Base-by-base conservation (phyloP, 2,888 invertebrate genomes). In the Heliconius ethilla region DNA sequence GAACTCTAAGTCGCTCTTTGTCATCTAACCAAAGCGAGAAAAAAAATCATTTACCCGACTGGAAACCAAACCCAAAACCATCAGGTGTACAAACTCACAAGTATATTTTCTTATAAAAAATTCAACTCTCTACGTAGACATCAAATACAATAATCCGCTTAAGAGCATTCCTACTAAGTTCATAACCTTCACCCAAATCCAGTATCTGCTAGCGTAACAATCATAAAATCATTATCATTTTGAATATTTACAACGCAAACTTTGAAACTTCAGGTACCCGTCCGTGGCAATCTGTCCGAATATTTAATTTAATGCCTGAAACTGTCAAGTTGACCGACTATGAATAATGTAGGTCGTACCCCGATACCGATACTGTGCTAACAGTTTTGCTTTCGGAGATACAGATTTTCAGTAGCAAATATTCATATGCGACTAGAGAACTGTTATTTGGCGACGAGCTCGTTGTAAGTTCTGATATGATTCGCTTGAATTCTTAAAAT, bases 271-370 rank as follows among this genome's bases (percentile, higher is more conserved):
- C 45, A 65, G 22, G 45, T 66, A 45, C 69, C 75, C 75, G 10
- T 37, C 37, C 37, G 66, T 65, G 77, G 62, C 75, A 78, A 78
- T 80, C 75, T 69, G 75, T 33, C 62, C 73, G 75, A 77, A 78
- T 81, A 79, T 81, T 78, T 78, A 78, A 81, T 81, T 79, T 79
- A 76, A 81, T 73, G 67, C 66, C 55, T 78, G 40, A 78, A 76
- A 78, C 76, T 77, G 76, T 66, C 81, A 79, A 79, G 77, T 77
- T 78, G 76, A 74, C 79, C 66, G 63, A 70, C 77, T 75, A 81
- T 82, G 82, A 82, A 82, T 82, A 82, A 82, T 82, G 79, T 78
- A 81, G 63, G 55, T 76, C 75, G 70, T 66, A 69, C 77, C 75
- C 76, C 78, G 75, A 78, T 77, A 78, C 81, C 78, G 70, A 80